A percentile compares a stretch with the other conserved stretches of the same genome.
These are phyloP conservation scores for Cochlearius cochlearius DNA, from an alignment of 2,113 vertebrate genomes.

Conservation along the genomic window DNA sequence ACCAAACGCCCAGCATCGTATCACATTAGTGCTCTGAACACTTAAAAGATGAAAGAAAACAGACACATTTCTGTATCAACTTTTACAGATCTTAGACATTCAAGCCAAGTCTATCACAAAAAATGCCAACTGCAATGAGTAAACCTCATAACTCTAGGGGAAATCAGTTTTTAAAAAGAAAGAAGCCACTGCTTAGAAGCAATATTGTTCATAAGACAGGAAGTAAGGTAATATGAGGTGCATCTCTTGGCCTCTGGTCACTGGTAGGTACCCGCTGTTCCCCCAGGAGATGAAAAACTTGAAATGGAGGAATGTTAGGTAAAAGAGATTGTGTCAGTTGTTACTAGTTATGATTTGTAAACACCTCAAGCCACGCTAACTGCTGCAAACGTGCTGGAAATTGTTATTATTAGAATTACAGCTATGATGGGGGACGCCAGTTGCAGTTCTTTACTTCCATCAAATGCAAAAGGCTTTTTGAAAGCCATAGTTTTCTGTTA, in stretches of 20 bases:
- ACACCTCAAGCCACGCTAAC: background rate
- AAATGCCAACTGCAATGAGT: background rate
- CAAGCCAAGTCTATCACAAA: background rate
- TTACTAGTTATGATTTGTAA: background rate
- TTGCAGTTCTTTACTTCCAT: background rate
- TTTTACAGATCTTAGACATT: background rate
- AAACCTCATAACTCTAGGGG: background rate
- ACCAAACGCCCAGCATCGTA: background rate
- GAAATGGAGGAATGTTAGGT: background rate
- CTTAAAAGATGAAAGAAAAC: background rate
- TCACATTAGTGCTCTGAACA: background rate
- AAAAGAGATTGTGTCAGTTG: background rate
- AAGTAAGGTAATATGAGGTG: background rate
- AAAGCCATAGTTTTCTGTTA: background rate
- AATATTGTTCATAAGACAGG: background rate
- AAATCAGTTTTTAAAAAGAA: background rate
- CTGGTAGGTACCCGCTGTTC: background rate
- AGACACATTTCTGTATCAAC: background rate
- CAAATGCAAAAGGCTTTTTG: background rate
- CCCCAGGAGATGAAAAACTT: background rate
- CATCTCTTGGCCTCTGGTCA: background rate
- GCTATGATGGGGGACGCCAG: background rate
- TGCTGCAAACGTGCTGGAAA: background rate
- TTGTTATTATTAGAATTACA: background rate
- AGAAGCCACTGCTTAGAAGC: background rate